phyloP scores from a whole-genome alignment of 2,113 vertebrate genomes.

The Acinonyx jubatus region DNA sequence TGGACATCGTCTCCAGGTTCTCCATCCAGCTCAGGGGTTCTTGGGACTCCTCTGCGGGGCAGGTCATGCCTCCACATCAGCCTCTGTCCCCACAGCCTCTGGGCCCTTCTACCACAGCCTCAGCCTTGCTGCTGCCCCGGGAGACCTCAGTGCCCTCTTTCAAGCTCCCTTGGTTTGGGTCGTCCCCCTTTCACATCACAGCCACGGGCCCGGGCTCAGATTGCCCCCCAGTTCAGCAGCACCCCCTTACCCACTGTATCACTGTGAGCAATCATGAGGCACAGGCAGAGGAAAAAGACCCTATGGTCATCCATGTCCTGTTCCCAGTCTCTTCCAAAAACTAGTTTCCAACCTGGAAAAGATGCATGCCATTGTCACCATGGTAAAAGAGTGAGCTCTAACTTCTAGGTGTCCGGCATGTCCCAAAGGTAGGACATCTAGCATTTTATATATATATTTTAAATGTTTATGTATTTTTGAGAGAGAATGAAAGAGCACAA shows the following conservation, averaged over 20 bases:
- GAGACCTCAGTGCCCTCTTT: not conserved
- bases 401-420: not conserved
- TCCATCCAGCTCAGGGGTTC: rapidly evolving
- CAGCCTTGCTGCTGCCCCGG: not conserved
- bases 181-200: not conserved
- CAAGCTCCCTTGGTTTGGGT: not conserved
- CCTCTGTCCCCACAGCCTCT: not conserved
- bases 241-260: not conserved
- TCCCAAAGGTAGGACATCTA: not conserved
- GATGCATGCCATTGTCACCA: rapidly evolving
- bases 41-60: not conserved
- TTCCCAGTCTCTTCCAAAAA: not conserved
- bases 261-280: not conserved
- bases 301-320: not conserved
- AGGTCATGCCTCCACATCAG: not conserved
- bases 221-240: not conserved
- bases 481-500: too few species aligned
- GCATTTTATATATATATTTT: too few species aligned
- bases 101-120: not conserved
- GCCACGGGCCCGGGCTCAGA: not conserved
- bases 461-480: too few species aligned
- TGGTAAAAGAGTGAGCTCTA: not conserved
- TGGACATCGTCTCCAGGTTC: rapidly evolving
- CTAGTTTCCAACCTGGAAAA: not conserved
- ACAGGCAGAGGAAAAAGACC: slow-evolving; percentile 40